These are phyloP conservation scores for Eristalis arbustorum DNA, from an alignment of 2,888 invertebrate genomes.

Conservation along the genomic window DNA sequence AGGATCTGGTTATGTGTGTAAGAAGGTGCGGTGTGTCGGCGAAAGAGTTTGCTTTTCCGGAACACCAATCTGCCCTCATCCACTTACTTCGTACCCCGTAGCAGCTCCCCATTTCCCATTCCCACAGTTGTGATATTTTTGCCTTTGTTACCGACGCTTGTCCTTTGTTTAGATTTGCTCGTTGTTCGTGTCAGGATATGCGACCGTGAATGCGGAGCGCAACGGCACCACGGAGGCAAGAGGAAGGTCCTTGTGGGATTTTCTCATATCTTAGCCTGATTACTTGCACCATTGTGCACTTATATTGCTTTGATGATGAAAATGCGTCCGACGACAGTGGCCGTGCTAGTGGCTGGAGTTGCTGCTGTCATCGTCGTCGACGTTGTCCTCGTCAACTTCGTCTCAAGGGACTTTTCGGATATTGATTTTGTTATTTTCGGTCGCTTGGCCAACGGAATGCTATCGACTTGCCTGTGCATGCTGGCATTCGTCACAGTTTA, in stretches of 20 bases:
- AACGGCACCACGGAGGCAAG: neutral
- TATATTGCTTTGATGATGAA: conserved; percentile 67
- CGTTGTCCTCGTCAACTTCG: conserved; percentile 8
- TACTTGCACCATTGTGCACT: conserved; percentile 70
- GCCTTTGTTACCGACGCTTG: conserved; percentile 58
- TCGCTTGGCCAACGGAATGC: conserved; percentile 28
- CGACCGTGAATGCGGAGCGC: neutral
- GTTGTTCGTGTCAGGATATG: conserved; percentile 31
- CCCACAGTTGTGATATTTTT: conserved; percentile 26
- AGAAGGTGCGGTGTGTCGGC: neutral
- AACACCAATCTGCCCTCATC: conserved; percentile 40
- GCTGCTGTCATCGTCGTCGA: neutral
- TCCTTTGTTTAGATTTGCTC: conserved; percentile 62
- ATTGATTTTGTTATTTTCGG: conserved; percentile 60
- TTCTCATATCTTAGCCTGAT: conserved; percentile 66
- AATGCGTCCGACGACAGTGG: conserved; percentile 38
- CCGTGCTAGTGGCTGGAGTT: neutral
- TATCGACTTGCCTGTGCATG: neutral
- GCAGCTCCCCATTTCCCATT: neutral
- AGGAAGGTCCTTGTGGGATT: conserved; percentile 49
- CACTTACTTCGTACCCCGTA: conserved; percentile 40
- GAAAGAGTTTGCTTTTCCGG: conserved; percentile 54
- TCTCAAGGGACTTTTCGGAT: conserved; percentile 51
- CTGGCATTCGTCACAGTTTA: conserved; percentile 34
- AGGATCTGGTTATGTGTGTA: neutral